phyloP scores from a whole-genome alignment of 2,888 invertebrate species.

The Pyrgus malvae region DNA sequence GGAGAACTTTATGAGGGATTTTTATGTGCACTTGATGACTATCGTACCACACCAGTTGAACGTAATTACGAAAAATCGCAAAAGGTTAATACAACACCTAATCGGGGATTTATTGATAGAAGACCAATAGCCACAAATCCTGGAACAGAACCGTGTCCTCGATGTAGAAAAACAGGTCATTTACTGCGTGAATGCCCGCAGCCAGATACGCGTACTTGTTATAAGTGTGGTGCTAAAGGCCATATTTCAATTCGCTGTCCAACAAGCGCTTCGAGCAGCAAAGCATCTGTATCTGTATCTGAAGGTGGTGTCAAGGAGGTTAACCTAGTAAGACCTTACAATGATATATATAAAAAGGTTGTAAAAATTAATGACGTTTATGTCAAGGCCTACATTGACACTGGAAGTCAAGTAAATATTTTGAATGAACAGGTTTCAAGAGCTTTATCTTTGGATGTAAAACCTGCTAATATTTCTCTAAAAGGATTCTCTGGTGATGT shows the following conservation, averaged over 20 bases:
- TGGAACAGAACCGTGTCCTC: constrained; percentile 30
- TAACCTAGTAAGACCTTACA: constrained; percentile 32
- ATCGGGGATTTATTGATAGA: background rate
- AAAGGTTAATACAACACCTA: no score
- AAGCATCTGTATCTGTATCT: background rate
- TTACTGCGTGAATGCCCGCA: constrained; percentile 28
- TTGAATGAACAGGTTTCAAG: constrained; percentile 1
- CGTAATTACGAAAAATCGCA: no score
- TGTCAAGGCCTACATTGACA: constrained; percentile 30
- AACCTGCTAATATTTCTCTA: constrained; percentile 10
- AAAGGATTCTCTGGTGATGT: constrained; percentile 32
- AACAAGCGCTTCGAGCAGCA: background rate
- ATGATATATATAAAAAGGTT: constrained; percentile 28
- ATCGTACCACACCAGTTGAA: constrained; percentile 15
- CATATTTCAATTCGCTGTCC: constrained; percentile 32
- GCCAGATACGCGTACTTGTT: constrained; percentile 33
- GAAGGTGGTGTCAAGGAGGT: constrained; percentile 28
- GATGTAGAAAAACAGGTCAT: constrained; percentile 34
- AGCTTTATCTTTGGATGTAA: constrained; percentile 10
- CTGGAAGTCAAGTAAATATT: constrained; percentile 32
- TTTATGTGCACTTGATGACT: constrained; percentile 36
- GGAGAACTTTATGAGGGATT: constrained; percentile 37
- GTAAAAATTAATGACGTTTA: constrained; percentile 20
- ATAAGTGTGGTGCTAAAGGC: constrained; percentile 32
- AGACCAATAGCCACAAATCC: background rate